Percentiles rank a stretch among this genome's conserved stretches.
These are phyloP conservation scores for Dipus sagitta DNA, from an alignment of 2,797 vertebrate species.

Conservation along the genomic window DNA sequence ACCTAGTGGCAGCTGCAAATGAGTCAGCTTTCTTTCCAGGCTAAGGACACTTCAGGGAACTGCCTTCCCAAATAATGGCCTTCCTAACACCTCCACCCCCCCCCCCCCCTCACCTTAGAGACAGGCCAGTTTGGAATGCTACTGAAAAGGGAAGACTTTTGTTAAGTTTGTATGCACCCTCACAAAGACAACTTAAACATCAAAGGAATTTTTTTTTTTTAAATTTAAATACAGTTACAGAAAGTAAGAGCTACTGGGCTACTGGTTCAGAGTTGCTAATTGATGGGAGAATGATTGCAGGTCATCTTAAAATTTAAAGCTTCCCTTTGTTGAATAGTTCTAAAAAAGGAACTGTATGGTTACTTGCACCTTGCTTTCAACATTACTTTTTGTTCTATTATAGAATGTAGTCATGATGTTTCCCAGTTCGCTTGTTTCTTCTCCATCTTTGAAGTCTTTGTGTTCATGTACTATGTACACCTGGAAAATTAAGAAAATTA, in stretches of 20 bases:
- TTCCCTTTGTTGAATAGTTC: neutral
- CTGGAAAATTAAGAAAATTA: constrained; percentile 55
- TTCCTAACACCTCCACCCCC: neutral
- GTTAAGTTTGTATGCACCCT: neutral
- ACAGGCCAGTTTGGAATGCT: neutral
- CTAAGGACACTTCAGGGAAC: neutral
- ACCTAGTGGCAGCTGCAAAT: constrained; percentile 29
- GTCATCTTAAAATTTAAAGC: constrained; percentile 28
- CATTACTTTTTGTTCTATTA: constrained; percentile 10
- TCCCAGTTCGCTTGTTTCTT: neutral
- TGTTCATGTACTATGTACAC: neutral
- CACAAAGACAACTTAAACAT: constrained; percentile 10
- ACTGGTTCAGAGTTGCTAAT: constrained; percentile 13
- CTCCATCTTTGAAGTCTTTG: neutral
- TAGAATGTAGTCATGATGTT: neutral
- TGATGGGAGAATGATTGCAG: constrained; percentile 22
- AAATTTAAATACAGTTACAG: neutral
- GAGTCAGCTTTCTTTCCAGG: neutral
- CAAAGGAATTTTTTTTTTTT: constrained; percentile 1
- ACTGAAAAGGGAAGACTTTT: neutral
- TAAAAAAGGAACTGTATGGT: neutral
- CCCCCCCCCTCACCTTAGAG: neutral
- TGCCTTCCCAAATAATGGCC: neutral
- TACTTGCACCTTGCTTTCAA: constrained; percentile 24
- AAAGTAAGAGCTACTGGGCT: neutral